A percentile compares a stretch with the other conserved stretches of the same genome.
phyloP scores from a whole-genome alignment of 2,113 vertebrate species.

The Paramormyrops kingsleyae region DNA sequence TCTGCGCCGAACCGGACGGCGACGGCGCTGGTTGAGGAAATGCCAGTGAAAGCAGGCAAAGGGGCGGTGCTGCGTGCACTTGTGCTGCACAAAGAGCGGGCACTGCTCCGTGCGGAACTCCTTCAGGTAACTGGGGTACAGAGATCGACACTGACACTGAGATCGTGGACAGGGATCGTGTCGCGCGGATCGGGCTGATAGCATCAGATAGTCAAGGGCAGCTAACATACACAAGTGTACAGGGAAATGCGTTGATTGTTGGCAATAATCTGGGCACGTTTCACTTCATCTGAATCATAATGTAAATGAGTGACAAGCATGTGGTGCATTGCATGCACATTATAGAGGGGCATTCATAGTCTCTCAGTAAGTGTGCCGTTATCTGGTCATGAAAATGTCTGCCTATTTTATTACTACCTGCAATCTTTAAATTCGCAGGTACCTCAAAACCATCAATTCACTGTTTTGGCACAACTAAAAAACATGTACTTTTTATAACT shows the following conservation, averaged over 20 bases:
- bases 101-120: conserved; percentile 98
- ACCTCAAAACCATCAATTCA: neutral
- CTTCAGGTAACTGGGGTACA: conserved; percentile 81
- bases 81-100: conserved; percentile 93
- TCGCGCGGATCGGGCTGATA: neutral
- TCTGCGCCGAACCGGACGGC: conserved; percentile 86
- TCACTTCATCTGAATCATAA: neutral
- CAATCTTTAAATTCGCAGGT: neutral
- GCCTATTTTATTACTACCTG: neutral
- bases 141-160: neutral
- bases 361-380: neutral
- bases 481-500: neutral
- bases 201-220: neutral
- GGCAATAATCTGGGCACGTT: neutral
- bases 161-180: neutral
- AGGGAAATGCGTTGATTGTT: neutral
- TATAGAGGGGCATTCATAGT: neutral
- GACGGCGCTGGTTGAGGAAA: conserved; percentile 92
- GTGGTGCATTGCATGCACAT: neutral
- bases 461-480: neutral
- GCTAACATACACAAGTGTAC: neutral
- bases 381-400: neutral
- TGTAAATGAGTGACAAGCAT: neutral
- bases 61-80: conserved; percentile 91
- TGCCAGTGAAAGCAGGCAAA: conserved; percentile 99